A percentile compares a stretch with the other conserved stretches of the same genome.
phyloP scores from a whole-genome alignment of 2,888 invertebrate species.

The Noctua pronuba region DNA sequence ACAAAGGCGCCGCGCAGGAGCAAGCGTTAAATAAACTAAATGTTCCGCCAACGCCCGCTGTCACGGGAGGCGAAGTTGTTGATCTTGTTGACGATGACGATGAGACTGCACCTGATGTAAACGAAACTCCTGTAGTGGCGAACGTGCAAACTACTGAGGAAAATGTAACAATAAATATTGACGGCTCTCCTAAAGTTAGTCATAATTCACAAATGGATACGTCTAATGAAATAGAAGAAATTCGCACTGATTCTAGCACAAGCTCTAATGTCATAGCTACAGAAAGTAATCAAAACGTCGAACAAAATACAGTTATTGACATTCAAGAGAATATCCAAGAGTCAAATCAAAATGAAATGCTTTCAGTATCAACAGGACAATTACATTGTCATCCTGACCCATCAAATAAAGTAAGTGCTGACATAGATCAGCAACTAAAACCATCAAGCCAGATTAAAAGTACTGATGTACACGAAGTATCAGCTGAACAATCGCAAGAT shows the following conservation, averaged over 20 bases:
- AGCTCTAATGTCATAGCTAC: background rate
- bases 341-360: background rate
- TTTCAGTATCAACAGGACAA: constrained; percentile 15
- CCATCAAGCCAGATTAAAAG: background rate
- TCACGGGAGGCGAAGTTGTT: constrained; percentile 47
- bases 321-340: constrained; percentile 6
- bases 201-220: background rate
- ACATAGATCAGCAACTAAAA: background rate
- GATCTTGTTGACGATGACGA: constrained; percentile 60
- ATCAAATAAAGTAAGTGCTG: background rate
- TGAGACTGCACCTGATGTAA: background rate
- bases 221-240: constrained; percentile 7
- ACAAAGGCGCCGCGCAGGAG: constrained; percentile 1
- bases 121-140: background rate
- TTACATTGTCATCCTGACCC: background rate
- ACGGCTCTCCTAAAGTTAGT: background rate
- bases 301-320: background rate
- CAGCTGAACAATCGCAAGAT: background rate
- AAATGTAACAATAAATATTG: constrained; percentile 1
- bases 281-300: constrained; percentile 3
- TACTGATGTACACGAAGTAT: constrained; percentile 9
- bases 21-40: background rate
- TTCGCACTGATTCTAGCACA: background rate
- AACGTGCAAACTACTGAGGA: background rate
- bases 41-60: background rate